Percentiles rank a stretch among this genome's conserved stretches.
Evolutionary conservation across 1,140 invertebrate genomes (phyloP).

Genomic region (Macrocentrus cingulum): DNA sequence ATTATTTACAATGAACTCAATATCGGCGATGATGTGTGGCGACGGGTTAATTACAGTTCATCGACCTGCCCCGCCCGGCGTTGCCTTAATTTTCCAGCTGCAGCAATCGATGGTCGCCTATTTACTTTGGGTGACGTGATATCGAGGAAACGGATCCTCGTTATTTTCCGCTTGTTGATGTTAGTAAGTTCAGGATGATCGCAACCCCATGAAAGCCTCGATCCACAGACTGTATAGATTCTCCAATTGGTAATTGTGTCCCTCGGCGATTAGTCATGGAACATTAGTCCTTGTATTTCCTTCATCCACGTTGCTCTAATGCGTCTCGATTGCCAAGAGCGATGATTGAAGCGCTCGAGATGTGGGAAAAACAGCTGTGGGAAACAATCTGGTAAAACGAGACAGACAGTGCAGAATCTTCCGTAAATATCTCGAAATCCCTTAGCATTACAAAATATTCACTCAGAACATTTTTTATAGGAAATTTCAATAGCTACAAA

Average conservation of each 20-base stretch:
- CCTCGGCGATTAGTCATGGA: background rate
- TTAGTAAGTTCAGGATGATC: background rate
- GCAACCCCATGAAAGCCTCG: background rate
- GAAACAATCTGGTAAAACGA: too few species aligned
- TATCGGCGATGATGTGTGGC: background rate
- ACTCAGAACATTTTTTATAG: too few species aligned
- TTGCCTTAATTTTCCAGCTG: background rate
- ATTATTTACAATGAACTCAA: background rate
- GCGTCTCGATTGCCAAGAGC: background rate
- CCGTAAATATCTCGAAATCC: too few species aligned
- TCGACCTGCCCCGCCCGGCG: background rate
- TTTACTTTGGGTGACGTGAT: background rate
- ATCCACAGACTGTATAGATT: background rate
- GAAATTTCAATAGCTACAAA: too few species aligned
- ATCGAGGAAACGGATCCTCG: background rate
- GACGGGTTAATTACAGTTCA: background rate
- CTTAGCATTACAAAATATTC: too few species aligned
- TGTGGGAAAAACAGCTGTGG: too few species aligned
- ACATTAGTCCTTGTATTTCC: background rate
- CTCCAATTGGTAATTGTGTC: background rate
- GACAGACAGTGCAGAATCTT: too few species aligned
- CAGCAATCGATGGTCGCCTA: background rate
- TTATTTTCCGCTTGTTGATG: constrained; percentile 3
- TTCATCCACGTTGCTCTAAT: background rate
- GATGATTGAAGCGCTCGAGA: too few species aligned